A percentile compares a stretch with the other conserved stretches of the same genome.
phyloP scores from a whole-genome alignment of 1,140 invertebrate species.

The Brachionus plicatilis region DNA sequence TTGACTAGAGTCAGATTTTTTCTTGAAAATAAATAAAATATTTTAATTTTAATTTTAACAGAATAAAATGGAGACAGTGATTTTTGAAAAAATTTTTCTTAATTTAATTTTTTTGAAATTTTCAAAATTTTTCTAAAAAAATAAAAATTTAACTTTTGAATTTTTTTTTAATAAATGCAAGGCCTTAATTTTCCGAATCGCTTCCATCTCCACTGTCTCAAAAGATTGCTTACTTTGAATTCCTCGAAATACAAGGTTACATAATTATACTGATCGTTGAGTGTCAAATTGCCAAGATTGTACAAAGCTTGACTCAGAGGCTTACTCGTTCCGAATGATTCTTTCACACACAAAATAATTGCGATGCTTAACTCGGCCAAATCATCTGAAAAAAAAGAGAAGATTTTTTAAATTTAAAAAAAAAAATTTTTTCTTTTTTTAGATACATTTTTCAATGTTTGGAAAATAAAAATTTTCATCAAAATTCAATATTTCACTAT shows the following conservation, averaged over 20 bases:
- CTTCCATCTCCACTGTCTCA: too few species aligned
- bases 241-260: slow-evolving; percentile 16
- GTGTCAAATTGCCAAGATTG: background rate
- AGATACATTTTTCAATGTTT: slow-evolving; percentile 17
- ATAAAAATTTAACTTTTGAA: too few species aligned
- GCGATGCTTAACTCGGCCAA: background rate
- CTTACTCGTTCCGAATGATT: slow-evolving; percentile 10
- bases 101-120: too few species aligned
- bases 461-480: slow-evolving; percentile 39
- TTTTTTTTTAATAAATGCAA: too few species aligned
- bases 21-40: background rate
- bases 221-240: background rate
- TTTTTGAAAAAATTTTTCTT: background rate
- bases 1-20: slow-evolving; percentile 25
- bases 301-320: background rate
- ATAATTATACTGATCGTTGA: slow-evolving; percentile 11
- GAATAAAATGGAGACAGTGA: background rate
- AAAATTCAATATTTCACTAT: slow-evolving; percentile 10
- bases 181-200: too few species aligned
- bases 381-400: background rate
- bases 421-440: background rate
- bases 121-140: background rate
- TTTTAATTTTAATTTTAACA: background rate
- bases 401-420: background rate
- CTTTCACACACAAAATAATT: slow-evolving; percentile 6